Evolutionary conservation across 2,888 invertebrate species (phyloP).

Genomic region (Nemotelus pantherinus): DNA sequence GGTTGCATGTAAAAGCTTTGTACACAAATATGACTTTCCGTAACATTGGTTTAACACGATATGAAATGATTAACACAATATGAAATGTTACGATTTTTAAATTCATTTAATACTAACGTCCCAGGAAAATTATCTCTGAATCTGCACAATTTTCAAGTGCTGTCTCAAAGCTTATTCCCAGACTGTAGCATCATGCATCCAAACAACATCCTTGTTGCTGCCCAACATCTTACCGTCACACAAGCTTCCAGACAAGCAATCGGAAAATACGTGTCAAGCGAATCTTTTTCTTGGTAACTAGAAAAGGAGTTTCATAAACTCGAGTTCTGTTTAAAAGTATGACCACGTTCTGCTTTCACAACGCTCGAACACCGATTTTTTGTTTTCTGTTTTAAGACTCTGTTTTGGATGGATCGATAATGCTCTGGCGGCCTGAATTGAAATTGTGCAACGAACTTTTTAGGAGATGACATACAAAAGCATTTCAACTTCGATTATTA

Average conservation of each 20-base stretch:
- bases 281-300: conserved; percentile 12
- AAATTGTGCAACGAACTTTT: conserved; percentile 43
- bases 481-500: conserved; percentile 41
- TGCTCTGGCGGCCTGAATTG: conserved; percentile 37
- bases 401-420: conserved; percentile 25
- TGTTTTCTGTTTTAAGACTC: conserved; percentile 11
- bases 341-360: conserved; percentile 20
- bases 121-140: no score
- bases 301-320: conserved; percentile 17
- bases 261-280: conserved; percentile 39
- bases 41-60: no score
- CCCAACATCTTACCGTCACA: background rate
- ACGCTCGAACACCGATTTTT: conserved; percentile 22
- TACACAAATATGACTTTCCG: no score
- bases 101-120: no score
- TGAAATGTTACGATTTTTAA: no score
- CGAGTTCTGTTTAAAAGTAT: conserved; percentile 34
- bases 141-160: no score
- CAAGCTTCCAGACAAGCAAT: background rate
- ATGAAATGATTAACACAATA: no score
- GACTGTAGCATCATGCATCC: no score
- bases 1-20: no score
- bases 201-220: background rate
- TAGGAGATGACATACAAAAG: conserved; percentile 34
- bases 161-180: no score